phyloP scores from a whole-genome alignment of 2,888 invertebrate genomes.

The Callosobruchus maculatus region DNA sequence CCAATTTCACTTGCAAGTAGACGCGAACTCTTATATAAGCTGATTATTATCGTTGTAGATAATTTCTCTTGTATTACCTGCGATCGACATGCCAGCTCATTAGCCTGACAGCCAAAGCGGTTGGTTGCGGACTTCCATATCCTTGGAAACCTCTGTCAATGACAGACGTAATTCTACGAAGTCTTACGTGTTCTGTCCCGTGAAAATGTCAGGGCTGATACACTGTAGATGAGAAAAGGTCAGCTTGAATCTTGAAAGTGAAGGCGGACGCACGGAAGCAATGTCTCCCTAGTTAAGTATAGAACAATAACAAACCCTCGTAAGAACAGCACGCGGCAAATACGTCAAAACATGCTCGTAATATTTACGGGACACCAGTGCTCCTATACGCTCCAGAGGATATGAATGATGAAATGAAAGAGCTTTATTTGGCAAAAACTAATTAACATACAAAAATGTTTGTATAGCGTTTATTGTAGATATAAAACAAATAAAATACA shows the following conservation, averaged over 20 bases:
- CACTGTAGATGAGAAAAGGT: not conserved
- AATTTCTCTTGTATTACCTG: not conserved
- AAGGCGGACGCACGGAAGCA: not conserved
- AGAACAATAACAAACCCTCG: not conserved
- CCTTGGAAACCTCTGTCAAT: not conserved
- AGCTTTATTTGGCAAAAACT: too few relatives aligned
- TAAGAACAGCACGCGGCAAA: too few relatives aligned
- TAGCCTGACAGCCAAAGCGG: not conserved
- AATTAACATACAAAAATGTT: too few relatives aligned
- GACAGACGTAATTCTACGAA: not conserved
- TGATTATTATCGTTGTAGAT: not conserved
- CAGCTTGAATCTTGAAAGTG: not conserved
- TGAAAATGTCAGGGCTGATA: not conserved
- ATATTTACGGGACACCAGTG: too few relatives aligned
- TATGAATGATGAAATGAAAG: too few relatives aligned
- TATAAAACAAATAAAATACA: too few relatives aligned
- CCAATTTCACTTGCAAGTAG: not conserved
- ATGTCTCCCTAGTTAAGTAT: not conserved
- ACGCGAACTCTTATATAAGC: not conserved
- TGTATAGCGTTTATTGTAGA: too few relatives aligned
- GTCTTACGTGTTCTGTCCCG: not conserved
- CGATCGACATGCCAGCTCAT: not conserved
- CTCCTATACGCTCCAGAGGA: too few relatives aligned
- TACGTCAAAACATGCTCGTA: too few relatives aligned
- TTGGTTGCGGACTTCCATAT: not conserved